Evolutionary conservation across 2,888 invertebrate genomes (phyloP), one percentile per base, ranked within the genome.

Genomic region (Drosophila paranaensis): DNA sequence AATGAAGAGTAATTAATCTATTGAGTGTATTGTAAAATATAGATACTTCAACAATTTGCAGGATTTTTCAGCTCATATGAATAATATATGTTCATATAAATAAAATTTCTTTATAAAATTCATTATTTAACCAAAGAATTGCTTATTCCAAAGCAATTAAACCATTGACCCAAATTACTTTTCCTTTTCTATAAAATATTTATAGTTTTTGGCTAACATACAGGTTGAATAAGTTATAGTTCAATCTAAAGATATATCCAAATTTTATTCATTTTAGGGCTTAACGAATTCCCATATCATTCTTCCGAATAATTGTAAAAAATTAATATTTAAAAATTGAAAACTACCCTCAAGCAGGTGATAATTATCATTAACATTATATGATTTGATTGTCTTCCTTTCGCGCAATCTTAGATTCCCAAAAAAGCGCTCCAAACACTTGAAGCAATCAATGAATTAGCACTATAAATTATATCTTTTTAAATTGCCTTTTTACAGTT

Each of bases 391-490:
- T 45, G 14, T 45, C 14, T 25, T 5, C 33, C 25, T 27, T n/a
- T 45, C 14, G n/a, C 13, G 25, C 61, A 37, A 13, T 42, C 16
- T 54, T 43, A 8, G 9, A 25, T 27, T 16, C 11, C 11, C n/a
- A 30, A 27, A 45, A 27, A 30, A 30, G 2, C 10, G 27, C 4
- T 20, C 16, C 16, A 33, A 5, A 11, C 20, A 27, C 8, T 37
- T 30, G 25, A 6, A 14, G 43, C 25, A 56, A 65, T 65, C 30
- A 51, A 45, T 45, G 9, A 16, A 62, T 62, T 56, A 37, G n/a
- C 14, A 4, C 42, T 25, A 65, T 68, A 57, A 55, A 42, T n/a
- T 33, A 54, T 27, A 16, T 37, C 39, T 53, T 40, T 57, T 45
- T 40, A n/a, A 58, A 46, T 66, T 46, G 56, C 20, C n/a, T 3